Evolutionary conservation across 2,113 vertebrate species (phyloP).

Genomic region (Poeciliopsis prolifica): DNA sequence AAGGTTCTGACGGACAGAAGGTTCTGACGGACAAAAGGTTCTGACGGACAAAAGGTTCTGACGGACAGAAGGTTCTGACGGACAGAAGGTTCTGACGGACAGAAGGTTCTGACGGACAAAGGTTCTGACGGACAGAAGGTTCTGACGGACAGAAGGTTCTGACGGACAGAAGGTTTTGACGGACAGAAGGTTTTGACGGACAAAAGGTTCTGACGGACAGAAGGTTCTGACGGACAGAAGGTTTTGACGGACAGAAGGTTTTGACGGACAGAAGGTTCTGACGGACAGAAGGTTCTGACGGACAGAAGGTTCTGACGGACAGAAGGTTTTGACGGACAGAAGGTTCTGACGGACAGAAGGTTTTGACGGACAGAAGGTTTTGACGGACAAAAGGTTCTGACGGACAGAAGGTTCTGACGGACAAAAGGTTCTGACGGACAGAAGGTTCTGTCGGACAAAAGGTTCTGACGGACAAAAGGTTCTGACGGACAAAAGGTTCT

Average conservation of each 20-base stretch:
- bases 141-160: conserved; percentile 14
- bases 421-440: background rate
- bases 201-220: conserved; percentile 19
- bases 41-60: conserved; percentile 1
- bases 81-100: conserved; percentile 20
- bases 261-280: conserved; percentile 1
- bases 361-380: conserved; percentile 9
- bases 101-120: background rate
- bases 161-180: background rate
- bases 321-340: too few species aligned
- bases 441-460: conserved; percentile 13
- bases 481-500: conserved; percentile 2
- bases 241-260: too few species aligned
- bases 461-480: too few species aligned
- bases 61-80: too few species aligned
- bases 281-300: conserved; percentile 23
- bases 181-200: too few species aligned
- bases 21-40: too few species aligned
- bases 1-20: too few species aligned
- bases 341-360: conserved; percentile 12
- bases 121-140: conserved; percentile 9
- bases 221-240: too few species aligned
- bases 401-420: conserved; percentile 22
- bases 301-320: too few species aligned
- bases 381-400: background rate